Base-by-base conservation (phyloP, 2,113 vertebrate genomes). In the Psephotus haematonotus region DNA sequence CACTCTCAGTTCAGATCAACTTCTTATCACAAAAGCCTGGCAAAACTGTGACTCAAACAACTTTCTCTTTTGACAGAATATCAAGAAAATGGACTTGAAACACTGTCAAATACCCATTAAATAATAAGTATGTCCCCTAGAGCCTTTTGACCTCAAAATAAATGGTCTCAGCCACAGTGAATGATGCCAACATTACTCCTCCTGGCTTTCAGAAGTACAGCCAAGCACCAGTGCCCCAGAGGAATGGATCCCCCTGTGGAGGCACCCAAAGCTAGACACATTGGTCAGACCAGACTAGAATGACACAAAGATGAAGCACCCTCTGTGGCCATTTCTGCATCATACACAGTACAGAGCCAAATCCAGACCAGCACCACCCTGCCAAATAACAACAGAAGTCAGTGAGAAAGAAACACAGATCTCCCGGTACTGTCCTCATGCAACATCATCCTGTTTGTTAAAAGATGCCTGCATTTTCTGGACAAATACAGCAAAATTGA, bases 341-440 rank as follows among this genome's bases (percentile, higher is more conserved):
- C 43, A 13, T 1, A 8, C 31, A 43, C 13, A 50, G 37, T 5
- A 2, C 17, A 23, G 74, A 90, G 62, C 8, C 4, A 1, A 86
- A 74, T 8, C 17, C 7, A 52, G 22, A 82, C 4, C 12, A 49
- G 70, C 55, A 78, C 28, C 25, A 63, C 9, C 5, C 2, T 84
- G 53, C 4, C 0, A 0, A 72, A 47, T 5, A 47, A 22, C 0
- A 2, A 68, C 17, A 8, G 7, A 59, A 59, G 29, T 3, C 28
- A 69, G n/a, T 15, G 41, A 60, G 49, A 77, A 85, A 59, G 31
- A 47, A 37, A 20, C 52, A 12, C 5, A 24, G 37, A 41, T 2
- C 24, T 62, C 69, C 65, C 49, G 90, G 39, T 33, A 14, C 18
- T 16, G 13, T 39, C 28, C 24, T 55, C 29, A 18, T 1, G 24